phyloP scores from a whole-genome alignment of 2,888 invertebrate species.

The Adelognathus sp. region DNA sequence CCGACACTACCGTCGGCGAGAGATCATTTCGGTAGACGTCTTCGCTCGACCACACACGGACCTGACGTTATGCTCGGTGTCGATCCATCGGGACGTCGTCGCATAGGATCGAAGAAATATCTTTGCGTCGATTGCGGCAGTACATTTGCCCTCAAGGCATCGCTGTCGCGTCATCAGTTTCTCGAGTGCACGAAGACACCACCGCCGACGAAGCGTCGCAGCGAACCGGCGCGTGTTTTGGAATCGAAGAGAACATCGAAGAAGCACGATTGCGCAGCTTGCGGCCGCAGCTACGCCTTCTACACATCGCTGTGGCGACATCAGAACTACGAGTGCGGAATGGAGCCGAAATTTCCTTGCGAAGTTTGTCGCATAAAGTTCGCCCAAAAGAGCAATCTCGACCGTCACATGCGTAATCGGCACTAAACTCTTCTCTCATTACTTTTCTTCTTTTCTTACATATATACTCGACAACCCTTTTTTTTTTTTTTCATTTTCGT shows the following conservation, averaged over 20 bases:
- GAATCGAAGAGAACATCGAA: constrained; percentile 62
- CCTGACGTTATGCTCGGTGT: constrained; percentile 47
- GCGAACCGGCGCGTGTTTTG: constrained; percentile 10
- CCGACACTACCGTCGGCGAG: constrained; percentile 70
- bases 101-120: constrained; percentile 69
- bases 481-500: constrained; percentile 1
- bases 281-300: constrained; percentile 73
- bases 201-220: constrained; percentile 41
- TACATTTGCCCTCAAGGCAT: constrained; percentile 72
- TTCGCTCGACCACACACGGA: constrained; percentile 69
- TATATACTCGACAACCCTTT: background rate
- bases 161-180: constrained; percentile 71
- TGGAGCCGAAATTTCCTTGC: constrained; percentile 85
- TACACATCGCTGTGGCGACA: constrained; percentile 78
- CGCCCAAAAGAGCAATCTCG: constrained; percentile 83
- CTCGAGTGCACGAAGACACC: constrained; percentile 66
- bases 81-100: constrained; percentile 53
- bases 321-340: constrained; percentile 83
- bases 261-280: constrained; percentile 71
- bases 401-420: constrained; percentile 80
- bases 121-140: constrained; percentile 72
- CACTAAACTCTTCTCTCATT: constrained; percentile 64
- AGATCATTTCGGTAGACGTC: constrained; percentile 61
- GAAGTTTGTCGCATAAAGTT: constrained; percentile 84
- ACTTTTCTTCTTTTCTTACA: constrained; percentile 6